Conservation (phyloP, 1,140 invertebrate genomes). For the Drosophila lacertosa region DNA sequence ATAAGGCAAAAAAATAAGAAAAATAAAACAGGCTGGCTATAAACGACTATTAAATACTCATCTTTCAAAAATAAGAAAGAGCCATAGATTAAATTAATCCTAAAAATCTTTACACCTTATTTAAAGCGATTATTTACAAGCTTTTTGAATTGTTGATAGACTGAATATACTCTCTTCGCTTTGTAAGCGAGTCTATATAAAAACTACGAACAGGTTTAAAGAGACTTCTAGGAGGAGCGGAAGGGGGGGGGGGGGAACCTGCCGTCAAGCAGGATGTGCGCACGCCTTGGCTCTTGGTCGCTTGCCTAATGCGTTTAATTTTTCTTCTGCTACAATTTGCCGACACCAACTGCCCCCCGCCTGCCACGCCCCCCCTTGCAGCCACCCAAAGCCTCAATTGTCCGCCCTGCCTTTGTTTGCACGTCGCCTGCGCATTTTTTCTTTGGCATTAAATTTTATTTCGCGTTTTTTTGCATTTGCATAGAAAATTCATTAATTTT, state of each 20-base stretch:
- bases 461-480: constrained; percentile 73
- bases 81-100: too few species aligned
- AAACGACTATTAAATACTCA: too few species aligned
- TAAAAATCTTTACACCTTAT: too few species aligned
- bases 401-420: constrained; percentile 21
- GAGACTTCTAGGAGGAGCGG: background rate
- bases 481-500: constrained; percentile 82
- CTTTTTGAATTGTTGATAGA: too few species aligned
- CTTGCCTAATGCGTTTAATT: constrained; percentile 74
- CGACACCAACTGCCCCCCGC: constrained; percentile 1
- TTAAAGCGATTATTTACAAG: too few species aligned
- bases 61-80: too few species aligned
- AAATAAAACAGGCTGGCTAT: too few species aligned
- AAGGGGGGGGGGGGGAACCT: background rate
- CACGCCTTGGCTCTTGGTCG: constrained; percentile 39
- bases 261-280: constrained; percentile 19
- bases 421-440: constrained; percentile 72
- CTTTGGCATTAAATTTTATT: constrained; percentile 77
- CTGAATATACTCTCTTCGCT: too few species aligned
- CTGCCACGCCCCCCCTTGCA: background rate
- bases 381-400: too few species aligned
- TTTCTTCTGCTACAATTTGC: constrained; percentile 77
- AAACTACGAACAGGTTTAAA: constrained; percentile 52
- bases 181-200: too few species aligned
- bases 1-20: constrained; percentile 35